Evolutionary conservation across 2,888 invertebrate species (phyloP), one percentile per base, ranked within the genome.

Genomic region (Macrostomum cliftonense): DNA sequence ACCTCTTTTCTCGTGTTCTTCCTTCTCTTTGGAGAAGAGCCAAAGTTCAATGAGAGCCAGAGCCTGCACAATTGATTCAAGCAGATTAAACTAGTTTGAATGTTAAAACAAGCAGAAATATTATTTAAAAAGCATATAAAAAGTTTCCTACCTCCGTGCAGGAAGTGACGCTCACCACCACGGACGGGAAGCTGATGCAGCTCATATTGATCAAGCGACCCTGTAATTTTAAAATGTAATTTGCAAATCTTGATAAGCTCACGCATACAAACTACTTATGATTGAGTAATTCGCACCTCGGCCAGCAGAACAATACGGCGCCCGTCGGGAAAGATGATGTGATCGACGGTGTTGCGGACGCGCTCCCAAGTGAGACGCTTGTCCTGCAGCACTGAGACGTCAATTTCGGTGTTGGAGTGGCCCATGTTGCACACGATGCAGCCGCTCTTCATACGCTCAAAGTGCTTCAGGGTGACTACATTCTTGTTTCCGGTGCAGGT

Each of bases 401-500:
- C 89, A 59, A 85, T 84, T 76, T 91, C 89, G 0, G 88, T 88
- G 71, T 91, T 89, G 55, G 87, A 87, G 72, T 91, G 89, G 0
- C 89, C 89, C 88, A 91, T 91, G 73, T 91, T 91, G 71, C 89
- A 89, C 1, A 91, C 80, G 48, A 89, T 83, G 67, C 87, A 87
- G 36, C 88, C 89, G 66, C 83, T 87, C 73, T 87, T 88, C 84
- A 89, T 85, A 59, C 86, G 81, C 69, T 89, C 89, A 86, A 89
- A 86, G 65, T 88, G 87, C 58, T 88, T 87, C 2, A 88, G 77
- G 0, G 83, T 84, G 19, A 93, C 88, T 7, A 93, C 91, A 63
- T 89, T 88, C 72, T 91, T 91, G 70, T 91, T 93, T 37, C 91
- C 91, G 0, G 93, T 91, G 45, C 91, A 91, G n/a, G 93, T 91